Evolutionary conservation across 92 coral and sea anemone genomes (phyloP), one percentile per base, ranked within the genome.

Genomic region (Palythoa caribaeorum): DNA sequence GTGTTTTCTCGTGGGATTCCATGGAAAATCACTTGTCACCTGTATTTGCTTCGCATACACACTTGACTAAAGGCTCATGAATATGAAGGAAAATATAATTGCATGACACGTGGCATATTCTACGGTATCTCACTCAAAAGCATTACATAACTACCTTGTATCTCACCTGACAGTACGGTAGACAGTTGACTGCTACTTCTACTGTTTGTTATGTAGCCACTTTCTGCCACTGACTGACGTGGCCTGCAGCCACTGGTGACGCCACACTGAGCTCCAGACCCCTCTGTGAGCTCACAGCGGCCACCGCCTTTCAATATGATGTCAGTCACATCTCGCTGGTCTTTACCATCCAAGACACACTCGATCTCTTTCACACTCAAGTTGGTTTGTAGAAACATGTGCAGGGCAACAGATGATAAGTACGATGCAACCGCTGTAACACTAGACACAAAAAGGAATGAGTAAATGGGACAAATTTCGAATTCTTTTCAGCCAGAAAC

Each of bases 381-480:
- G 84, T 80, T 85, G 69, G 92, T 95, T 83, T 95, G 98, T 21
- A 95, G 90, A 89, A 95, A 95, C 78, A 95, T 93, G 78, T 95
- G 98, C 17, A 95, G 89, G 55, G 90, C 93, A 19, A 94, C 68
- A 37, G 94, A 95, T 38, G 98, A 91, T 3, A 95, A 88, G 71
- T 89, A 85, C 1, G 93, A 72, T 81, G 91, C 86, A 73, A 89
- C 87, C 63, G 87, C 77, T 35, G 93, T 80, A 15, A 91, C 86
- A 36, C 98, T 95, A 36, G 13, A 14, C 40, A 6, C 10, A 5
- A 62, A 78, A 74, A 3, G 11, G 66, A n/a, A 68, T 10, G 6
- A 44, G 4, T 44, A 44, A 44, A 44, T 28, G 28, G 50, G 4
- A 44, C 50, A 44, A 44, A 44, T 44, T 44, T 44, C 7, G 0